Base-by-base conservation (phyloP, 2,113 vertebrate species). In the Mastomys natalensis region DNA sequence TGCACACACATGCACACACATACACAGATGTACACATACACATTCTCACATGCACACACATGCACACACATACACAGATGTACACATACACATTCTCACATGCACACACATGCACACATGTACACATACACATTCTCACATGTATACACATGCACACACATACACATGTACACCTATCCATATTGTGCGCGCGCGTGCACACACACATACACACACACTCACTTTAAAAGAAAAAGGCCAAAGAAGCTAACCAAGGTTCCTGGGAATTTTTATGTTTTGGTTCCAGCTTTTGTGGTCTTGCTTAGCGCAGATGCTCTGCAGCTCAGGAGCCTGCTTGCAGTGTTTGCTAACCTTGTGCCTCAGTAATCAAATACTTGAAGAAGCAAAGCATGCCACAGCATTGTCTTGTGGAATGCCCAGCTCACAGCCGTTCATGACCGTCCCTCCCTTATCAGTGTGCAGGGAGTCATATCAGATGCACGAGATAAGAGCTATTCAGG, bases 401-500 rank as follows among this genome's bases (percentile, higher is more conserved):
- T 76, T 93, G 90, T 73, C 55, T 43, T 81, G 53, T 92, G 88
- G 90, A 48, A 77, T 5, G 22, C 84, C 48, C 68, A 92, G 58
- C n/a, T 91, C 13, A 21, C 85, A 89, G 96, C 48, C 92, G n/a
- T 3, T 3, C n/a, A 68, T 58, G 51, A 62, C n/a, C 55, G 2
- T 60, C 8, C 24, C n/a, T 84, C 22, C 10, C 43, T n/a, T 84
- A 11, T 58, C 90, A 68, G 55, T 66, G 34, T 66, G 80, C 62
- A 60, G 91, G 73, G 85, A 85, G 34, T 76, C 53, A 2, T 89
- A 70, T 81, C 45, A 70, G 80, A 62, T 0, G 66, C 88, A n/a
- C 82, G 53, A 64, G 92, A 64, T 88, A 62, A 58, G 80, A 60
- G 94, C 87, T 92, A 94, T 60, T 95, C 88, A 84, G 89, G 77